These are phyloP conservation scores for Aromia moschata DNA, from an alignment of 2,888 invertebrate species.

Conservation along the genomic window DNA sequence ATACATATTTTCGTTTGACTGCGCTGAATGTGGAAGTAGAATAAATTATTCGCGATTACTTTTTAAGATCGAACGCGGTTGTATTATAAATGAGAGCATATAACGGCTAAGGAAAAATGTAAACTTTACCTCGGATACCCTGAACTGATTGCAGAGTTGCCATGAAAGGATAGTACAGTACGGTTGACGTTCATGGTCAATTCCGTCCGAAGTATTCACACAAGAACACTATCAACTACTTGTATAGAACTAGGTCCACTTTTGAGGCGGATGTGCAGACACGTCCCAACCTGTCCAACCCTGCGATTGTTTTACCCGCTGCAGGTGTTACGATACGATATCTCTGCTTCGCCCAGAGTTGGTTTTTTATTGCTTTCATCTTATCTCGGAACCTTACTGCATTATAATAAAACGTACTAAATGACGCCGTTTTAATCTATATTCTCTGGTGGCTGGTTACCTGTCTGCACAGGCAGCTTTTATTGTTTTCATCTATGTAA, in stretches of 20 bases:
- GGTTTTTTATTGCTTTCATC: slow-evolving; percentile 26
- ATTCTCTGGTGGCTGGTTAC: slow-evolving; percentile 6
- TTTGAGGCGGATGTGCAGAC: slow-evolving; percentile 49
- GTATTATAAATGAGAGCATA: background rate
- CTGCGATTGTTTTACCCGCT: slow-evolving; percentile 49
- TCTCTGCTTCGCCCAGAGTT: slow-evolving; percentile 29
- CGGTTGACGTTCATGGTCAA: slow-evolving; percentile 8
- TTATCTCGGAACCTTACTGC: too few relatives aligned
- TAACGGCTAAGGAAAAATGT: background rate
- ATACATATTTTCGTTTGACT: too few relatives aligned
- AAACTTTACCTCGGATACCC: slow-evolving; percentile 6
- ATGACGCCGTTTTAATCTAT: slow-evolving; percentile 14
- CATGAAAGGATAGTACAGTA: slow-evolving; percentile 8
- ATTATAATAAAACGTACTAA: slow-evolving; percentile 31
- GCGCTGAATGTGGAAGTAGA: too few relatives aligned
- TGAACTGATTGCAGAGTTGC: slow-evolving; percentile 7
- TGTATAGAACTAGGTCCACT: slow-evolving; percentile 36
- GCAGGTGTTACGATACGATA: slow-evolving; percentile 54
- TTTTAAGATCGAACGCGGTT: slow-evolving; percentile 1
- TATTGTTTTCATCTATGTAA: too few relatives aligned
- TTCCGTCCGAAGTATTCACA: slow-evolving; percentile 1
- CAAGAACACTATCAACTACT: slow-evolving; percentile 33
- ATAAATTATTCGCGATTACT: background rate
- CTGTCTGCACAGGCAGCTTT: slow-evolving; percentile 8
- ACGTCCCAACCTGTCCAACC: slow-evolving; percentile 59